Percentiles rank a stretch among this genome's conserved stretches.
These are phyloP conservation scores for Sapayoa aenigma DNA, from an alignment of 2,113 vertebrate species.

Conservation along the genomic window DNA sequence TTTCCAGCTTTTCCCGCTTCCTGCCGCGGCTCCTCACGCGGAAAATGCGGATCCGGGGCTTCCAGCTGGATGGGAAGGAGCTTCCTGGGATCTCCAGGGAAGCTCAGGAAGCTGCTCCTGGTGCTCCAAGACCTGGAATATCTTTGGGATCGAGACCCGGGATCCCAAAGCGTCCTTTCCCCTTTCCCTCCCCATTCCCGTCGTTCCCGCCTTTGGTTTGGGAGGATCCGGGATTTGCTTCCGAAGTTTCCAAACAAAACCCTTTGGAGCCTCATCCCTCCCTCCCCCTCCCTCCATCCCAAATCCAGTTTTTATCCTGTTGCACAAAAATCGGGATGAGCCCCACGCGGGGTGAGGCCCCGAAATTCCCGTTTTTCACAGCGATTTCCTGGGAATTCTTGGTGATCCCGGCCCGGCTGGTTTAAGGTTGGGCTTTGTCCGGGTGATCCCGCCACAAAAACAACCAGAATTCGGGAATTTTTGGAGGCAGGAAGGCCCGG, in stretches of 20 bases:
- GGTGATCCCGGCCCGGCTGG: neutral
- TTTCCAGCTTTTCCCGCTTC: neutral
- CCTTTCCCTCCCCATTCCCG: neutral
- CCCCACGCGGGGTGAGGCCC: too few species aligned
- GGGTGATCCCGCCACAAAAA: neutral
- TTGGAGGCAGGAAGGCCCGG: neutral
- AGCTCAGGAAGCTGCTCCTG: too few species aligned
- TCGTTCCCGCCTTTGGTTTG: neutral
- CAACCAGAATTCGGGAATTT: too few species aligned
- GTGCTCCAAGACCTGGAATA: too few species aligned
- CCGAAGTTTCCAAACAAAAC: too few species aligned
- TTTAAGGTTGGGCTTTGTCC: neutral
- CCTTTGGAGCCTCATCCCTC: neutral
- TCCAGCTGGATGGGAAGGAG: neutral
- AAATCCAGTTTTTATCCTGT: neutral
- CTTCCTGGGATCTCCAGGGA: neutral
- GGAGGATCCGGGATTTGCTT: neutral
- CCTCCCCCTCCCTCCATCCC: too few species aligned
- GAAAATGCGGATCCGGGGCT: too few species aligned
- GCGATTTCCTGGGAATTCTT: neutral
- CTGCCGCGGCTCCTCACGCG: too few species aligned
- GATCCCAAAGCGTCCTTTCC: too few species aligned
- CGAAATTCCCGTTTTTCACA: too few species aligned
- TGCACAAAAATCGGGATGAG: rapidly evolving
- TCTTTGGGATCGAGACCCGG: neutral